Evolutionary conservation across 1,140 invertebrate genomes (phyloP).

Genomic region (roundworm (Caenorhabditis elegans)): WBcel235 BX284606.5:13408501-13409000

Average conservation of each 20-base stretch:
- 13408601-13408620: not conserved
- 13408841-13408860: not conserved
- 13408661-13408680: no score
- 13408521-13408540: not conserved
- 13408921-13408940: not conserved
- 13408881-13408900: not conserved
- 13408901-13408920: not conserved
- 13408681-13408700: not conserved
- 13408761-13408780: not conserved
- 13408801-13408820: not conserved
- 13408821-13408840: not conserved
- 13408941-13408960: not conserved
- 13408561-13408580: not conserved
- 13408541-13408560: not conserved
- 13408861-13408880: not conserved
- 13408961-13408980: no score
- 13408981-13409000: no score
- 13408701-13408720: not conserved
- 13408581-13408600: not conserved
- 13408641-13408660: no score
- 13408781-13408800: not conserved
- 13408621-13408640: no score
- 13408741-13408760: not conserved
- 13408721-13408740: not conserved
- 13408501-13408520: not conserved